Conservation (phyloP, 2,797 vertebrate genomes). For the Labroides dimidiatus region DNA sequence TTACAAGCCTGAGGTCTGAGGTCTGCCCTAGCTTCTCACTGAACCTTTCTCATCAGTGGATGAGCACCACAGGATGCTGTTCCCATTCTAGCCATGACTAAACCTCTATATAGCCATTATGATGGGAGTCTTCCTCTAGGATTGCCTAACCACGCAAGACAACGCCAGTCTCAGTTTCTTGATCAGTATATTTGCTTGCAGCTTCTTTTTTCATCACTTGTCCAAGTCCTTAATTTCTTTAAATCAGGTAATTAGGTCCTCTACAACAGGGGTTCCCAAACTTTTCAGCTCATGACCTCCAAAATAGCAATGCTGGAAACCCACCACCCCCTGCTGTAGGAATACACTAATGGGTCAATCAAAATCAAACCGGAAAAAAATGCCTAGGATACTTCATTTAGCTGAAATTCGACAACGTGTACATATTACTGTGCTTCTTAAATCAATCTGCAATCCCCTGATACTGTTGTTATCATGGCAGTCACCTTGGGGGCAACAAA, state of each 20-base stretch:
- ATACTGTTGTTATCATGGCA: no score
- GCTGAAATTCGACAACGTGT: no score
- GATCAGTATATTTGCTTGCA: slow-evolving; percentile 14
- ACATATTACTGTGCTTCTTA: no score
- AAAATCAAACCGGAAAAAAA: no score
- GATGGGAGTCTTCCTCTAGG: slow-evolving; percentile 25
- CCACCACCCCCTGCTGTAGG: no score
- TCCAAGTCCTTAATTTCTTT: slow-evolving; percentile 4
- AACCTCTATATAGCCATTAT: slow-evolving; percentile 28
- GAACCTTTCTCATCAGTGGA: slow-evolving; percentile 53
- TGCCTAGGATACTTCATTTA: no score
- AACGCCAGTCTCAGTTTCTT: neutral
- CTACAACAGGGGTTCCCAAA: neutral
- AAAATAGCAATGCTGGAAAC: no score
- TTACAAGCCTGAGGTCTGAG: slow-evolving; percentile 69
- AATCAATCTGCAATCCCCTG: no score
- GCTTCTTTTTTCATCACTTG: slow-evolving; percentile 1
- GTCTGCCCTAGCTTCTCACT: slow-evolving; percentile 64
- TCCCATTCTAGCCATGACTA: slow-evolving; percentile 53
- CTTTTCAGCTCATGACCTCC: no score
- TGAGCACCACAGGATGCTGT: slow-evolving; percentile 51
- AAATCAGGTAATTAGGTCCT: slow-evolving; percentile 11
- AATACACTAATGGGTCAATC: no score
- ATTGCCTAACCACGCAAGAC: slow-evolving; percentile 27
- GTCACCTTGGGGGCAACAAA: no score